Percentiles rank a stretch among this genome's conserved stretches.
Evolutionary conservation across 2,113 vertebrate genomes (phyloP).

Genomic region (Forbesichthys papilliferus): DNA sequence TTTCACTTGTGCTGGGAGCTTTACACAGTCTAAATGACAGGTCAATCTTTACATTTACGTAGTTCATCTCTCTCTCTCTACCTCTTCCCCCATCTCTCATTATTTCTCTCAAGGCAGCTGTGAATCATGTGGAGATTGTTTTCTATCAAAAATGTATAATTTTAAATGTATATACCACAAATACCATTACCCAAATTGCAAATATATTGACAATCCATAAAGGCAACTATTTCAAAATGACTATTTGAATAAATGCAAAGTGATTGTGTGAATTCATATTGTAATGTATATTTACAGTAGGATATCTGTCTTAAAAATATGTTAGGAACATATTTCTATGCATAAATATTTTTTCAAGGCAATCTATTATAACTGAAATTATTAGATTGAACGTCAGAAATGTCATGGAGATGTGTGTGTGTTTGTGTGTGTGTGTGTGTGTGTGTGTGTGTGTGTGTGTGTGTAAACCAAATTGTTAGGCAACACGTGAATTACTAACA

Average conservation of each 20-base stretch:
- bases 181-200: not conserved
- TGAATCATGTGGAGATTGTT: too few relatives aligned
- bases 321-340: too few relatives aligned
- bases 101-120: not conserved
- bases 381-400: too few relatives aligned
- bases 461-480: not conserved
- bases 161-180: not conserved
- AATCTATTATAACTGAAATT: too few relatives aligned
- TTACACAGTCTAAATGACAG: constrained; percentile 53
- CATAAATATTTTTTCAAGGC: too few relatives aligned
- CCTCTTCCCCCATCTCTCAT: not conserved
- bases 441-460: not conserved
- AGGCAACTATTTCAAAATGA: too few relatives aligned
- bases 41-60: constrained; percentile 44
- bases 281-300: too few relatives aligned
- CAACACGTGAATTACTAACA: not conserved
- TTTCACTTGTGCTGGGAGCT: constrained; percentile 30
- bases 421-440: not conserved
- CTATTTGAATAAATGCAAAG: too few relatives aligned
- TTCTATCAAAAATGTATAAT: not conserved
- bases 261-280: too few relatives aligned
- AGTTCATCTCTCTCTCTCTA: constrained; percentile 35
- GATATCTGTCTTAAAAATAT: too few relatives aligned
- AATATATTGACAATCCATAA: too few relatives aligned
- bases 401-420: not conserved